Percentiles rank a stretch among this genome's conserved stretches.
phyloP scores from a whole-genome alignment of 2,797 vertebrate species.

The Lacerta agilis region DNA sequence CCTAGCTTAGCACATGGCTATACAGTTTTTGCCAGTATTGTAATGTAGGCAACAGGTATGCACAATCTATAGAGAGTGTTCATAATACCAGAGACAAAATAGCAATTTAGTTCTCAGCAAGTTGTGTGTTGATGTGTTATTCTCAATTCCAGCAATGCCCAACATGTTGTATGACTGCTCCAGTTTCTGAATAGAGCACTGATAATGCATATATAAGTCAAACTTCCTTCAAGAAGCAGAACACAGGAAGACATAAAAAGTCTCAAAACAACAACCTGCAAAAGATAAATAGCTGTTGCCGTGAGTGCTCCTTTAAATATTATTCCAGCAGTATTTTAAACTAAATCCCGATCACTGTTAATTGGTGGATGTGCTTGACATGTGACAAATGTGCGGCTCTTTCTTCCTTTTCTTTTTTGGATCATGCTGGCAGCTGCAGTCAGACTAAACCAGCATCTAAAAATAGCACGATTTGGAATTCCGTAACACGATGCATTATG shows the following conservation, averaged over 20 bases:
- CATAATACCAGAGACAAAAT: conserved; percentile 12
- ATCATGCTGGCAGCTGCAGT: conserved; percentile 62
- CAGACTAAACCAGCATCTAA: conserved; percentile 65
- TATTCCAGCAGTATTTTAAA: conserved; percentile 18
- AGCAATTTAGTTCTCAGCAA: conserved; percentile 5
- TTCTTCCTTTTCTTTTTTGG: conserved; percentile 27
- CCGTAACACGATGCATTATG: conserved; percentile 64
- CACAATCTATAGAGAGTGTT: conserved; percentile 3
- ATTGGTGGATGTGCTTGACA: conserved; percentile 40
- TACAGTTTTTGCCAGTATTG: neutral
- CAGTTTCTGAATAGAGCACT: conserved; percentile 39
- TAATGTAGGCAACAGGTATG: neutral
- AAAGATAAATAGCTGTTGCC: conserved; percentile 54
- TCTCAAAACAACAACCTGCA: conserved; percentile 43
- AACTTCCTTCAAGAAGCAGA: conserved; percentile 46
- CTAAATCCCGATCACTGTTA: conserved; percentile 40
- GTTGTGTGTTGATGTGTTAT: neutral
- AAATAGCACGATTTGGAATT: conserved; percentile 72
- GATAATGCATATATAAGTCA: conserved; percentile 32
- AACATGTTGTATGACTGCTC: conserved; percentile 29
- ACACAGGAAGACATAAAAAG: conserved; percentile 36
- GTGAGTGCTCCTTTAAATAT: conserved; percentile 58
- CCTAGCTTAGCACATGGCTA: no score
- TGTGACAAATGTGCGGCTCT: conserved; percentile 54
- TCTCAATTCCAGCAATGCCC: conserved; percentile 28